phyloP scores from a whole-genome alignment of 2,113 vertebrate genomes.

The Balaenoptera acutorostrata region DNA sequence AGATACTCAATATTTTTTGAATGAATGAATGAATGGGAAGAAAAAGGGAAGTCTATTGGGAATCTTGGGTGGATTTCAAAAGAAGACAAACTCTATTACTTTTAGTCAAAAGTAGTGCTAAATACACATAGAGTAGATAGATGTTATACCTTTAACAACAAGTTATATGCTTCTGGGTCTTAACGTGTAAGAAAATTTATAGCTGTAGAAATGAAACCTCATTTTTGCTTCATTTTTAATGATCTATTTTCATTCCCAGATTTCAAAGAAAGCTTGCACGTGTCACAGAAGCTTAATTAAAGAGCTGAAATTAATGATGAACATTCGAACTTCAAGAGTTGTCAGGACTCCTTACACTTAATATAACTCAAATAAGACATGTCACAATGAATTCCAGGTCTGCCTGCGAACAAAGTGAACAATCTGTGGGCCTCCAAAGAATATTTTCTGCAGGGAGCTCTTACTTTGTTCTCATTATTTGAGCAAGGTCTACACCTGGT shows the following conservation, averaged over 20 bases:
- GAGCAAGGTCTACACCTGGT: not conserved
- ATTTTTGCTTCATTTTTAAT: slow-evolving; percentile 38
- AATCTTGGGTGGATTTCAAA: not conserved
- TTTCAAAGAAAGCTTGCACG: slow-evolving; percentile 50
- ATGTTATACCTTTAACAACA: slow-evolving; percentile 4
- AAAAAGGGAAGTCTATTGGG: not conserved
- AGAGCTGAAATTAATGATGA: slow-evolving; percentile 35
- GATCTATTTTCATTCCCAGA: slow-evolving; percentile 36
- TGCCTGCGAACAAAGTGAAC: slow-evolving; percentile 22
- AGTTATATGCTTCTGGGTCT: not conserved
- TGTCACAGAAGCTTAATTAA: slow-evolving; percentile 39
- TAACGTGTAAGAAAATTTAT: not conserved
- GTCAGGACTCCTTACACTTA: slow-evolving; percentile 38
- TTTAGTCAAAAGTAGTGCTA: not conserved
- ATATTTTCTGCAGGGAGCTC: slow-evolving; percentile 32
- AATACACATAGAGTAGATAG: not conserved
- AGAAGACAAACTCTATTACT: not conserved
- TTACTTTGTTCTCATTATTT: slow-evolving; percentile 38
- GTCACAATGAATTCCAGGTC: not conserved
- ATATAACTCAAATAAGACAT: slow-evolving; percentile 1
- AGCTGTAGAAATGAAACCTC: not conserved
- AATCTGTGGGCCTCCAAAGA: not conserved
- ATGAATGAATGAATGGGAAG: not conserved
- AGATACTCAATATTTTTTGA: not conserved
- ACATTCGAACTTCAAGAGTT: slow-evolving; percentile 24